These are phyloP conservation scores for Gallinago solitaria DNA, from an alignment of 2,797 vertebrate genomes.

Conservation along the genomic window DNA sequence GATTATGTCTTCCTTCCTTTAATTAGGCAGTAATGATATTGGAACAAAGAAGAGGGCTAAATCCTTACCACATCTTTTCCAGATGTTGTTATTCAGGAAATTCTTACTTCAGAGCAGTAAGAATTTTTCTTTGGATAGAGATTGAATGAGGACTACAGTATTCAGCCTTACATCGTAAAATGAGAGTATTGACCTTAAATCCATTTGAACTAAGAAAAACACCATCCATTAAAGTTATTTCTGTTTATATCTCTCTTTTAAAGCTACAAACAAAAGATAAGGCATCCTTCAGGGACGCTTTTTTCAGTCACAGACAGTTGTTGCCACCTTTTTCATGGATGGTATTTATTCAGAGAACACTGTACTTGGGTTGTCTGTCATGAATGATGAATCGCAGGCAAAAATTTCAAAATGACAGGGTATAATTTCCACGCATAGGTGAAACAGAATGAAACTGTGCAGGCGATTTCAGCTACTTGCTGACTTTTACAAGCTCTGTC, in stretches of 20 bases:
- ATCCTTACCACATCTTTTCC: neutral
- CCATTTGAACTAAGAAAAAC: neutral
- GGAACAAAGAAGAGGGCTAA: slow-evolving; percentile 20
- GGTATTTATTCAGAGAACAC: neutral
- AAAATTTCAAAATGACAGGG: neutral
- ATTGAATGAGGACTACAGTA: neutral
- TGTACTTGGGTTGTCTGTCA: neutral
- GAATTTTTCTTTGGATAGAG: neutral
- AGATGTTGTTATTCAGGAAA: slow-evolving; percentile 47
- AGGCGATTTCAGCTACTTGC: neutral
- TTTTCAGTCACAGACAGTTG: neutral
- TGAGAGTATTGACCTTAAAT: neutral
- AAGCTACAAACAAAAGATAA: neutral
- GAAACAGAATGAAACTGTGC: neutral
- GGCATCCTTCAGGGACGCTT: neutral
- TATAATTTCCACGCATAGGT: neutral
- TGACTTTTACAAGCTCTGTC: neutral
- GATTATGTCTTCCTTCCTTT: slow-evolving; percentile 51
- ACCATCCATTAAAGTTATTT: neutral
- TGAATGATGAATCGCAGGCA: neutral
- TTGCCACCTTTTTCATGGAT: neutral
- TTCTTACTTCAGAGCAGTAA: neutral
- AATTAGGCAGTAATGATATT: slow-evolving; percentile 22
- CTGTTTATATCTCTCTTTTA: neutral
- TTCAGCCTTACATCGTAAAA: neutral